Evolutionary conservation across 2,888 invertebrate genomes (phyloP).

Genomic region (Trypoxylon attenuatum): DNA sequence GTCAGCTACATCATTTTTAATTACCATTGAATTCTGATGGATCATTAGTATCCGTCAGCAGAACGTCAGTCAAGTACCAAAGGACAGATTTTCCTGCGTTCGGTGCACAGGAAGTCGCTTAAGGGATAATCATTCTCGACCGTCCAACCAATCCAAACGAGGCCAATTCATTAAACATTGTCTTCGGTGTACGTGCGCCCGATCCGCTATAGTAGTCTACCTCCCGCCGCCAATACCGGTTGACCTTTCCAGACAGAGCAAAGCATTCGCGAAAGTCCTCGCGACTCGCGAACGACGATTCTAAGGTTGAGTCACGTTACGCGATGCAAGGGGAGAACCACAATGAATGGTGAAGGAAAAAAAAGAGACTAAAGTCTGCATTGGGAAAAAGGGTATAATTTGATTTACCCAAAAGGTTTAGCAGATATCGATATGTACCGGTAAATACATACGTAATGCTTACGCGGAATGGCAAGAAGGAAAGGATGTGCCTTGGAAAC

Average conservation of each 20-base stretch:
- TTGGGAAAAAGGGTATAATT: too few species aligned
- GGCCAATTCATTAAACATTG: background rate
- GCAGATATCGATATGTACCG: too few species aligned
- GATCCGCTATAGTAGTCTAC: background rate
- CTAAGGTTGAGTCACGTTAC: background rate
- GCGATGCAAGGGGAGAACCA: background rate
- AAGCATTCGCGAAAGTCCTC: background rate
- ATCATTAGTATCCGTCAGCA: too few species aligned
- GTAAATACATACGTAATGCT: too few species aligned
- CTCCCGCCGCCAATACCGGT: too few species aligned
- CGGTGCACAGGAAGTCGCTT: background rate
- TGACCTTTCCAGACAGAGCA: background rate
- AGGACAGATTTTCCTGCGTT: background rate
- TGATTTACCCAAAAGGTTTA: too few species aligned
- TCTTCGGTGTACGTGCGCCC: background rate
- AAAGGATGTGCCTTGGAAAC: slow-evolving; percentile 47
- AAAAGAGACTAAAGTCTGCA: too few species aligned
- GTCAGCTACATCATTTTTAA: too few species aligned
- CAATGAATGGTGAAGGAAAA: too few species aligned
- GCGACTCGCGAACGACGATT: background rate
- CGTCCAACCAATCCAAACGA: background rate
- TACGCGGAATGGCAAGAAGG: too few species aligned
- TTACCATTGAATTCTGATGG: background rate
- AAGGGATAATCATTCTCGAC: background rate
- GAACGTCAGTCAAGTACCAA: background rate